Evolutionary conservation across 2,888 invertebrate species (phyloP).

Genomic region (Spialia ferax): DNA sequence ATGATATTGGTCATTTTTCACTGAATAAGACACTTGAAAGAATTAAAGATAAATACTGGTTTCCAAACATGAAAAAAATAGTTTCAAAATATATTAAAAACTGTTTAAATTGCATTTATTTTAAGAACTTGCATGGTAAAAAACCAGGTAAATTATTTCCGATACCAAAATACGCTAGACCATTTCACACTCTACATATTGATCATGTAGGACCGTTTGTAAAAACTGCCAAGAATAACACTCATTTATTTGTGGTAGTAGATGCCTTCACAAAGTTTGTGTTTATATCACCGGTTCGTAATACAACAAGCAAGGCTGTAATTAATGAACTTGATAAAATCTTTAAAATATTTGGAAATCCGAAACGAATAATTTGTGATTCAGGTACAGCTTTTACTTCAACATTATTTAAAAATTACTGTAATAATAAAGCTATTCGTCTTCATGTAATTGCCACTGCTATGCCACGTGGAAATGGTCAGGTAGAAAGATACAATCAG

Average conservation of each 20-base stretch:
- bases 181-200: conserved; percentile 47
- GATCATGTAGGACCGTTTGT: conserved; percentile 48
- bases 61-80: conserved; percentile 45
- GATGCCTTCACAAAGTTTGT: conserved; percentile 47
- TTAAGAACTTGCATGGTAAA: conserved; percentile 43
- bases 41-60: conserved; percentile 48
- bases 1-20: conserved; percentile 54
- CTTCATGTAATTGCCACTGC: conserved; percentile 43
- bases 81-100: conserved; percentile 46
- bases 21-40: conserved; percentile 49
- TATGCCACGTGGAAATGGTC: conserved; percentile 44
- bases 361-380: conserved; percentile 47
- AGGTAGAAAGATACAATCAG: conserved; percentile 48
- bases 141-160: conserved; percentile 44
- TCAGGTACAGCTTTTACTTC: conserved; percentile 50
- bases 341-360: conserved; percentile 49
- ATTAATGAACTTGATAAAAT: conserved; percentile 47
- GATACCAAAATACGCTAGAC: conserved; percentile 46
- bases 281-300: conserved; percentile 49
- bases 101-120: conserved; percentile 47
- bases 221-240: conserved; percentile 44
- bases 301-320: conserved; percentile 42
- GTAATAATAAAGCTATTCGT: conserved; percentile 41
- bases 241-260: conserved; percentile 46
- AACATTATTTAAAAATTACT: conserved; percentile 43